A percentile compares a stretch with the other conserved stretches of the same genome.
phyloP scores from a whole-genome alignment of 2,113 vertebrate species.

The Nesoenas mayeri region DNA sequence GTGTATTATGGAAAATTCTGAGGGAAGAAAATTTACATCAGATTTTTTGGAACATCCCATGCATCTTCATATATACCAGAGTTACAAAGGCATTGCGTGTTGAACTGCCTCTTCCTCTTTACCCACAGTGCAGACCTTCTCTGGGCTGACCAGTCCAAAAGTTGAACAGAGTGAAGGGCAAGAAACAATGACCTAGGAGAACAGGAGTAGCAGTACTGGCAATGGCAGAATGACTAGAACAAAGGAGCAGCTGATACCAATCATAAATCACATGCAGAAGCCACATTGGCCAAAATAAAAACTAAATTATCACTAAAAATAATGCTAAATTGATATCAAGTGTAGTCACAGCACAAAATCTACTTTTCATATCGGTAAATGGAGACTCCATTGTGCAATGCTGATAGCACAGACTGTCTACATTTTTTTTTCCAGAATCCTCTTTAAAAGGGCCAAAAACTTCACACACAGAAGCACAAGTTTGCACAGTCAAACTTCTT shows the following conservation, averaged over 20 bases:
- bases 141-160: neutral
- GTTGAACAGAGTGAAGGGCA: neutral
- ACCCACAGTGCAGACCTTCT: neutral
- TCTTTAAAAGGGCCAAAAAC: neutral
- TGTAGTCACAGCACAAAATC: neutral
- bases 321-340: neutral
- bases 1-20: neutral
- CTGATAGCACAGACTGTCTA: neutral
- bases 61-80: neutral
- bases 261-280: neutral
- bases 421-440: neutral
- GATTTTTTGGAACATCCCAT: neutral
- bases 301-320: neutral
- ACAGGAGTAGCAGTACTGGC: neutral
- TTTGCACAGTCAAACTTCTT: neutral
- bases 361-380: neutral
- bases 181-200: neutral
- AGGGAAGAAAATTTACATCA: neutral
- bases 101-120: neutral
- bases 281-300: neutral
- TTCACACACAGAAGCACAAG: neutral
- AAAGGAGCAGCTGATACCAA: neutral
- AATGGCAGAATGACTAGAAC: neutral
- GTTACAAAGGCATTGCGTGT: neutral
- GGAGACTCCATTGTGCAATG: neutral